Evolutionary conservation across 2,797 vertebrate species (phyloP), one percentile per base, ranked within the genome.

Genomic region (Typhlichthys eigenmanni): DNA sequence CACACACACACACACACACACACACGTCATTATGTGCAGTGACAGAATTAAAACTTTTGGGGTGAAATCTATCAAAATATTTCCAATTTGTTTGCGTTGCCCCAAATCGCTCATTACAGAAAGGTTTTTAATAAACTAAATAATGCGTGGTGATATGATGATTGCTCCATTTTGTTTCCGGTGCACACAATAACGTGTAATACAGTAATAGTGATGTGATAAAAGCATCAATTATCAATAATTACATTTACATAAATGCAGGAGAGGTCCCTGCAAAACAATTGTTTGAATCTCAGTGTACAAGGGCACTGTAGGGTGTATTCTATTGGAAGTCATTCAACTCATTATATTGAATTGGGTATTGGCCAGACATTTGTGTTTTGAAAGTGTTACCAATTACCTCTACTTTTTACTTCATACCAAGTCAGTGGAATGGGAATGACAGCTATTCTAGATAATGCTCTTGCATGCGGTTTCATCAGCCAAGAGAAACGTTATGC

Each of bases 61-160:
- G 29, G 4, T 48, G 47, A 48, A 1, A 11, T 19, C 46, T 34
- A 49, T 64, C 69, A 48, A 60, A 69, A 64, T 54, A 46, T 70
- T 63, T 65, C n/a, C 24, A 10, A 8, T n/a, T 4, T 43, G 60
- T 79, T 81, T 69, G 34, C 59, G 52, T 69, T 55, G 14, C 62
- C 24, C 51, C 5, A 58, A 57, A 58, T 52, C 60, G 17, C 59
- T 68, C 12, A 1, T 49, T 60, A 29, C 62, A 77, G 55, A 58
- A 50, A 52, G 46, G 59, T 57, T 78, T 72, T 79, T 12, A 61
- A 45, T 68, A 60, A 84, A 67, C 64, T 60, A 72, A 76, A 83
- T 81, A 74, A 78, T 83, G 72, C 73, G 80, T 73, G 45, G 59
- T 68, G 65, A 82, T 61, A 66, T 61, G 62, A 72, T 74, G 81